A percentile compares a stretch with the other conserved stretches of the same genome.
phyloP scores from a whole-genome alignment of 2,797 vertebrate genomes.

The Cetoscarus ocellatus region DNA sequence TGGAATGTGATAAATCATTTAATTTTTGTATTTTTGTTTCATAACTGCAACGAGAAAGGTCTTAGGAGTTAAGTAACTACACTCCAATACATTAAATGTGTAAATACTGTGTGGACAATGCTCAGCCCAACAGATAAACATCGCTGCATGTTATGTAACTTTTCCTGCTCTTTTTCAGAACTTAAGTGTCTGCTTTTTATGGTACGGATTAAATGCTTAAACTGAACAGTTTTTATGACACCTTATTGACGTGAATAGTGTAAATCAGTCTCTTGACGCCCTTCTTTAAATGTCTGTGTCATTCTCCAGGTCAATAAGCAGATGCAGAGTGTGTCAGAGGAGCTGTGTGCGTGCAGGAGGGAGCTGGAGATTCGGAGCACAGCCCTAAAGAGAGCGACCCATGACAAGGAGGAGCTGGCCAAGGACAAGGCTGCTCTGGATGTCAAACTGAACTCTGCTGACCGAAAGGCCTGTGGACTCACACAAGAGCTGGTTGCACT shows the following conservation, averaged over 20 bases:
- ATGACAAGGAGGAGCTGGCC: conserved; percentile 82
- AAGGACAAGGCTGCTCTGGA: conserved; percentile 82
- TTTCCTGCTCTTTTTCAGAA: conserved; percentile 2
- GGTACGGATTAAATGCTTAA: conserved; percentile 12
- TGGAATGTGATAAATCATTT: conserved; percentile 29
- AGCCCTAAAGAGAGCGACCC: conserved; percentile 70
- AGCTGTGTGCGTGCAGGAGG: conserved; percentile 77
- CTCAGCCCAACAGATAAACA: conserved; percentile 30
- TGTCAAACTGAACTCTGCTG: conserved; percentile 82
- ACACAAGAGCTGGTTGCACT: conserved; percentile 82
- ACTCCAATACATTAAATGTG: conserved; percentile 10
- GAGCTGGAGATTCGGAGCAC: conserved; percentile 79
- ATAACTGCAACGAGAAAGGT: conserved; percentile 11
- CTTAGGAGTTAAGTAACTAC: conserved; percentile 31
- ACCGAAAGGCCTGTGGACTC: conserved; percentile 79
- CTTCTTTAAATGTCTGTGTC: conserved; percentile 31
- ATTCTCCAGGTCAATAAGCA: conserved; percentile 75
- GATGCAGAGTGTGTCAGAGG: conserved; percentile 80
- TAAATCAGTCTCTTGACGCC: conserved; percentile 20
- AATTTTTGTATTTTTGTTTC: conserved; percentile 50
- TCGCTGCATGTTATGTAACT: conserved; percentile 8
- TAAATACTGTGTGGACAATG: conserved; percentile 26
- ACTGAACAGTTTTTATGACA: background rate
- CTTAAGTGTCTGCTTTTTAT: conserved; percentile 11
- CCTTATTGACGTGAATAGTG: background rate